Conservation (phyloP, 2,113 vertebrate genomes). For the Carettochelys insculpta region DNA sequence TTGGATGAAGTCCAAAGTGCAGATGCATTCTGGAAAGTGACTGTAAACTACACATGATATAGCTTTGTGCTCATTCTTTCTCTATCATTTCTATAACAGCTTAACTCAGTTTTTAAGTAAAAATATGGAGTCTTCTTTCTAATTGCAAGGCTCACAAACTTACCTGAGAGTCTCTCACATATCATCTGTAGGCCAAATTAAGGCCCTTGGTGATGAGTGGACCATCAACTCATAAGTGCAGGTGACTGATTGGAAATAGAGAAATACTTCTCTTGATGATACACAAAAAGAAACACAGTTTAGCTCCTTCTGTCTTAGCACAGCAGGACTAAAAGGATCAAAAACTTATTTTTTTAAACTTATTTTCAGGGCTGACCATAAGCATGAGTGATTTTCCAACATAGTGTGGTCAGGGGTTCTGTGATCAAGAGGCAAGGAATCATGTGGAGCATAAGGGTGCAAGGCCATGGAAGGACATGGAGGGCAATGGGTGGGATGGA, state of each 20-base stretch:
- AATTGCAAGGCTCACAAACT: not conserved
- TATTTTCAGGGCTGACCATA: too few species aligned
- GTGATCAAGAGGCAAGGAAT: too few species aligned
- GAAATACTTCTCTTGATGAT: not conserved
- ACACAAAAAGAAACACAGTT: not conserved
- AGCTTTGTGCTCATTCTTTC: accelerated
- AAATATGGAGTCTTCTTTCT: not conserved
- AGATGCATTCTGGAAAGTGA: not conserved
- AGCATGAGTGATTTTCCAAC: too few species aligned
- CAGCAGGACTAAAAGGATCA: not conserved
- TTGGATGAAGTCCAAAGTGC: not conserved
- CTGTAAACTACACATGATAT: not conserved
- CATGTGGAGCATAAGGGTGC: too few species aligned
- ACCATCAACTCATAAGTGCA: not conserved
- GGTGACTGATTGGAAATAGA: not conserved
- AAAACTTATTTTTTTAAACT: not conserved
- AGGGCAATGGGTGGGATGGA: too few species aligned
- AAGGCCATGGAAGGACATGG: too few species aligned
- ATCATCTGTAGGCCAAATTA: not conserved
- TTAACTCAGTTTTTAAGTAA: accelerated
- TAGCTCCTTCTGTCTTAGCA: accelerated
- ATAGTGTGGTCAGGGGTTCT: too few species aligned
- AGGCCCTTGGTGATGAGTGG: not conserved
- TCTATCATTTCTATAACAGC: not conserved
- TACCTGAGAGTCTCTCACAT: not conserved